Evolutionary conservation across 2,888 invertebrate genomes (phyloP).

Genomic region (Xestia rhomboidea): DNA sequence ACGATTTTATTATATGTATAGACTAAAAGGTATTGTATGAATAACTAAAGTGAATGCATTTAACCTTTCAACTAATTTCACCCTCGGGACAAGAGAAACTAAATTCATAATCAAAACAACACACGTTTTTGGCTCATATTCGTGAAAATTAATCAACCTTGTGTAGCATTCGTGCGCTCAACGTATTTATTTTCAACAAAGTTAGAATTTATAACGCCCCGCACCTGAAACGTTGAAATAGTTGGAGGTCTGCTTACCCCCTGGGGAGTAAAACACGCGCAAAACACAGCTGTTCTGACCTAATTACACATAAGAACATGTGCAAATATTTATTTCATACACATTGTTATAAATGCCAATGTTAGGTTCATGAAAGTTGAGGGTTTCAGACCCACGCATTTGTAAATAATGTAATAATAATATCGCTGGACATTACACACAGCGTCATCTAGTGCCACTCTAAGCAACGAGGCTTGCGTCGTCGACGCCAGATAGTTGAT

Average conservation of each 20-base stretch:
- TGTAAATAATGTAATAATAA: constrained; percentile 18
- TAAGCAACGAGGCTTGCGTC: too few relatives aligned
- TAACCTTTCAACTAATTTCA: neutral
- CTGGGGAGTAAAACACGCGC: constrained; percentile 27
- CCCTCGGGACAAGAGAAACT: constrained; percentile 4
- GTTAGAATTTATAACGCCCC: constrained; percentile 41
- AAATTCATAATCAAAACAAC: constrained; percentile 15
- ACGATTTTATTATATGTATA: too few relatives aligned
- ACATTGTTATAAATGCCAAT: constrained; percentile 18
- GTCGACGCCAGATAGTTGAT: too few relatives aligned
- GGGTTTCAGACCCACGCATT: constrained; percentile 4
- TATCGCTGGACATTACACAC: too few relatives aligned
- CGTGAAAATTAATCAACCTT: constrained; percentile 35
- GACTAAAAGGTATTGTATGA: neutral
- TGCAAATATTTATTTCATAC: constrained; percentile 46
- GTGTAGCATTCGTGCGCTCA: constrained; percentile 12
- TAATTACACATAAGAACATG: constrained; percentile 43
- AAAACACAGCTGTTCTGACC: constrained; percentile 41
- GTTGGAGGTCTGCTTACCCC: constrained; percentile 35
- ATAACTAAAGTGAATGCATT: constrained; percentile 5
- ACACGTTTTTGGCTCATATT: constrained; percentile 8
- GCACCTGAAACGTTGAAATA: constrained; percentile 35
- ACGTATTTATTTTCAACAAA: constrained; percentile 42
- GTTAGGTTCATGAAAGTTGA: constrained; percentile 12
- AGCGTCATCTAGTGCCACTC: too few relatives aligned